Conservation (phyloP, 2,113 vertebrate genomes). For the Gyps fulvus region DNA sequence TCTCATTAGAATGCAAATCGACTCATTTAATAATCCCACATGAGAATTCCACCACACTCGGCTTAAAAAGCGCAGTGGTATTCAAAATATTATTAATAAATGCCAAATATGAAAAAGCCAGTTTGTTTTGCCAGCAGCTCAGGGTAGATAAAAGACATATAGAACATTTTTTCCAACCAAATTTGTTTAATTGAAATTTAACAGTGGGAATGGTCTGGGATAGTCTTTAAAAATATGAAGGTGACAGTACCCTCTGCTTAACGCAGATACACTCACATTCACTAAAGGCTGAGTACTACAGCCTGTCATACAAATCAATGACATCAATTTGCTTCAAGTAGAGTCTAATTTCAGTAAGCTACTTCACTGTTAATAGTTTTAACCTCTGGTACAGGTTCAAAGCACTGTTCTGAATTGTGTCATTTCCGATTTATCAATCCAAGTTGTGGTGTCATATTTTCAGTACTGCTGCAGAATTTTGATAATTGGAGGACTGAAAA, state of each 20-base stretch:
- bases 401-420: conserved; percentile 44
- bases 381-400: conserved; percentile 60
- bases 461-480: conserved; percentile 8
- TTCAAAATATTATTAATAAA: conserved; percentile 88
- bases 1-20: conserved; percentile 91
- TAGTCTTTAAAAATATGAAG: conserved; percentile 63
- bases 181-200: conserved; percentile 84
- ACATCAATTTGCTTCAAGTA: conserved; percentile 64
- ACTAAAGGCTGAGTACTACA: conserved; percentile 25
- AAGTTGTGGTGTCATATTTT: conserved; percentile 13
- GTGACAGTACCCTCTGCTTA: conserved; percentile 67
- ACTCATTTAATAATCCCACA: conserved; percentile 87
- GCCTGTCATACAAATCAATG: conserved; percentile 70
- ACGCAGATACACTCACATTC: neutral
- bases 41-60: conserved; percentile 83
- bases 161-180: conserved; percentile 64
- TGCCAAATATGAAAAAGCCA: conserved; percentile 72
- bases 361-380: conserved; percentile 70
- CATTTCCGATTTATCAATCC: conserved; percentile 39
- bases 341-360: conserved; percentile 63
- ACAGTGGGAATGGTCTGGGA: conserved; percentile 72
- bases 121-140: conserved; percentile 73
- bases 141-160: conserved; percentile 72
- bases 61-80: conserved; percentile 80
- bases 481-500: conserved; percentile 4